Base-by-base conservation (phyloP, 2,888 invertebrate genomes). In the Nephrotoma flavescens region DNA sequence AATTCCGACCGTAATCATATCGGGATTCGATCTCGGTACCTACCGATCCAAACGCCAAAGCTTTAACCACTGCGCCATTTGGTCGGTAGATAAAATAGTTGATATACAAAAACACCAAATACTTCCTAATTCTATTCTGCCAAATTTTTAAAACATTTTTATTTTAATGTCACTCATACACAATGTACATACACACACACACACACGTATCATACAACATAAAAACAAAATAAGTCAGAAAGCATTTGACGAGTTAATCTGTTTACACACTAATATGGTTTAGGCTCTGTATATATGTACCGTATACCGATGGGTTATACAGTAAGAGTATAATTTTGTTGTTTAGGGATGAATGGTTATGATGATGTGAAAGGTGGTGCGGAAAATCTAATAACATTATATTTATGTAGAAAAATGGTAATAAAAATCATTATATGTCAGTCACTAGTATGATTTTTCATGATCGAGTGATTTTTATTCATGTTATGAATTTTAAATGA, bases 191-290 rank as follows among this genome's bases (percentile, higher is more conserved):
- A 15, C 2, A 2, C 15, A 15, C 15, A 52, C 15, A 52, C 2
- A 2, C 47, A 15, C 47, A 47, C 47, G 11, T n/a, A 47, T 4
- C 52, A 52, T 52, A 15, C n/a, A 15, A 52, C 52, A 52, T 52
- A 52, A 52, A 52, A 52, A 52, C 52, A 15, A 52, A 87, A 87
- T 57, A 87, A 88, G 88, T 88, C 88, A 88, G 88, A 88, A 88
- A 88, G 87, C 88, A 87, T 88, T 88, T 88, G 88, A 88, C 88
- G 88, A 88, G 88, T 88, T 88, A 88, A 88, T 88, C 88, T 88
- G 88, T 87, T 88, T 87, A 88, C 86, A 87, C 87, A 87, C 87
- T 88, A 88, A 88, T 87, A 88, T 88, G 87, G 86, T 86, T 86
- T 87, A 86, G 86, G 47, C 57, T 11, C 41, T 52, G 11, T 52